A percentile compares a stretch with the other conserved stretches of the same genome.
These are phyloP conservation scores for Sebastes melanostomus DNA, from an alignment of 2,797 vertebrate genomes.

Conservation along the genomic window DNA sequence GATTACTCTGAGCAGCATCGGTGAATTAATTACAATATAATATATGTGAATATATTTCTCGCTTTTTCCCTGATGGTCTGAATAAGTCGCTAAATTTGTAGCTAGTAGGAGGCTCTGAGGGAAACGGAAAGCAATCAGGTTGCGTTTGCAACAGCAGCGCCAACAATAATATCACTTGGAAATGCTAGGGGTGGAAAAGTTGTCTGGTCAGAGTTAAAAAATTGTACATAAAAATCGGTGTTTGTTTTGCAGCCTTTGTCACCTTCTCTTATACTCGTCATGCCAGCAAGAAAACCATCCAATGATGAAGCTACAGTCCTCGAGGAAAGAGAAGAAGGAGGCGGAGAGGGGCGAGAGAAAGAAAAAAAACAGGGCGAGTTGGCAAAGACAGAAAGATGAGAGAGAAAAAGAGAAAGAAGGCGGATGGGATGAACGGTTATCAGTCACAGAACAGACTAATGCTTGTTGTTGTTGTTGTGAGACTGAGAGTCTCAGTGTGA, in stretches of 20 bases:
- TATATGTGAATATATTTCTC: too few species aligned
- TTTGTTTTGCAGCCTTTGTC: not conserved
- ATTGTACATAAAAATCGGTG: not conserved
- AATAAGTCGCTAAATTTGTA: too few species aligned
- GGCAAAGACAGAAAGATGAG: not conserved
- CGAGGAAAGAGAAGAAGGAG: not conserved
- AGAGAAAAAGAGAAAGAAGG: not conserved
- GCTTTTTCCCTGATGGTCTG: too few species aligned
- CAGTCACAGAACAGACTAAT: slow-evolving; percentile 46
- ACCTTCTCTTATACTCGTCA: not conserved
- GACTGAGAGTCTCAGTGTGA: not conserved
- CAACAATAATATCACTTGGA: too few species aligned
- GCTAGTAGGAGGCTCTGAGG: too few species aligned
- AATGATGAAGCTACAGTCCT: not conserved
- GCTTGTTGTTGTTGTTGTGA: slow-evolving; percentile 10
- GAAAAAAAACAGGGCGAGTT: not conserved
- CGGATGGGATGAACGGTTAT: slow-evolving; percentile 41
- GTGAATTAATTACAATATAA: too few species aligned
- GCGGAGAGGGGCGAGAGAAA: not conserved
- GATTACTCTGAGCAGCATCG: too few species aligned
- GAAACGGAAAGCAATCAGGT: too few species aligned
- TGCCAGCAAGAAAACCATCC: not conserved
- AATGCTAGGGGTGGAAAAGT: too few species aligned
- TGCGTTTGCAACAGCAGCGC: rapidly evolving
- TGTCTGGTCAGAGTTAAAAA: too few species aligned